phyloP scores from a whole-genome alignment of 1,140 invertebrate genomes.

The Eciton burchellii region DNA sequence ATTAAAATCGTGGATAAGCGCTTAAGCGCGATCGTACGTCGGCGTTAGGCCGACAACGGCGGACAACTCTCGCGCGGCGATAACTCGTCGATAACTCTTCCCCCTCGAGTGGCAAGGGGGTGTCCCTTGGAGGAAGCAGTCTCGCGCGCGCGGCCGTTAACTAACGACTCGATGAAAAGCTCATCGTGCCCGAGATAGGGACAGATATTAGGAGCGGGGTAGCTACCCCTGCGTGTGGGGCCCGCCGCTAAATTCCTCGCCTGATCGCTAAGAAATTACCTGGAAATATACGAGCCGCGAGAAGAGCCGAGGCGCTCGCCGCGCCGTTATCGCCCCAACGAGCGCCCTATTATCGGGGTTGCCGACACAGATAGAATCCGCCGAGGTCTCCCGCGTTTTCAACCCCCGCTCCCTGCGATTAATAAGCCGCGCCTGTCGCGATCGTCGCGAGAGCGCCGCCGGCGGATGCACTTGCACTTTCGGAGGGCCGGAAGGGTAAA shows the following conservation, averaged over 20 bases:
- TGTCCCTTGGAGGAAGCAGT: constrained; percentile 7
- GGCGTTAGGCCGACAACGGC: neutral
- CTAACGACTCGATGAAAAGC: constrained; percentile 85
- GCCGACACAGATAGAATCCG: constrained; percentile 29
- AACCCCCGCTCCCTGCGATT: neutral
- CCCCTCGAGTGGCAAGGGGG: neutral
- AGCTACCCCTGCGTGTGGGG: constrained; percentile 18
- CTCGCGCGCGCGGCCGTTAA: constrained; percentile 68
- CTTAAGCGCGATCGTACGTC: constrained; percentile 20
- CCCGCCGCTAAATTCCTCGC: constrained; percentile 68
- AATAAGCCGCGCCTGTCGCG: neutral
- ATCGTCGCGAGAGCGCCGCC: neutral
- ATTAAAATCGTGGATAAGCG: constrained; percentile 43
- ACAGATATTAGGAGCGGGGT: constrained; percentile 69
- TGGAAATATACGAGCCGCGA: constrained; percentile 71
- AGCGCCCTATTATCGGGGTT: constrained; percentile 32
- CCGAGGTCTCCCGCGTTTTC: constrained; percentile 12
- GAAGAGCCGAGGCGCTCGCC: neutral
- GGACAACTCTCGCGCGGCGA: constrained; percentile 36
- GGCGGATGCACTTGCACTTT: neutral
- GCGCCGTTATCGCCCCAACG: constrained; percentile 33
- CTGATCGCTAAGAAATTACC: constrained; percentile 84
- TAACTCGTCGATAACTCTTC: constrained; percentile 55
- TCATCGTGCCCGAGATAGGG: constrained; percentile 76
- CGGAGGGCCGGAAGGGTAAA: neutral